Evolutionary conservation across 1,140 invertebrate genomes (phyloP), one percentile per base, ranked within the genome.

Genomic region (Antheraea pernyi): DNA sequence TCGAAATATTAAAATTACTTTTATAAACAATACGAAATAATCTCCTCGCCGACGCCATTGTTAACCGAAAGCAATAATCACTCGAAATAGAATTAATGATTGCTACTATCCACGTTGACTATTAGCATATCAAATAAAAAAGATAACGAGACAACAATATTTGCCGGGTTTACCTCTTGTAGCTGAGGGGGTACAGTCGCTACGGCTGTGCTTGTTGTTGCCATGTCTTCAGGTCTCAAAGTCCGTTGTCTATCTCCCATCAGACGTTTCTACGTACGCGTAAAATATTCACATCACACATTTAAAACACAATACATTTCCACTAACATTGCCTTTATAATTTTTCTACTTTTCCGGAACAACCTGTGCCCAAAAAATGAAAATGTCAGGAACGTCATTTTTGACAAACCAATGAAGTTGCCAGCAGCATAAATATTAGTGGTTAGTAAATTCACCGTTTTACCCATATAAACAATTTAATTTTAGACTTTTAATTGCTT

Each of bases 151-250:
- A 70, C 68, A 75, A 69, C 16, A 13, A 22, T 16, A 61, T 61
- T 67, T 42, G 36, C 22, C 18, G 80, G 75, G 71, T 59, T 80
- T 86, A 88, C 87, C 87, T 90, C 87, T 72, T 87, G 84, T 69
- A 84, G 66, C 69, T 84, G 88, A 46, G 88, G 78, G 16, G 85
- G 68, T 61, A 91, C 85, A 36, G 87, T 89, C 18, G 88, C 78
- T 22, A 89, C 85, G 30, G 89, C 86, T 3, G 89, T 84, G 71
- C 88, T 92, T 36, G 88, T 92, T 19, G 86, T 88, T 60, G 90
- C 88, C 88, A 91, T 91, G 7, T 89, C 86, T 80, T 91, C 83
- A 58, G 73, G 65, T 73, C 72, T 71, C 61, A 81, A 30, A 61
- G 63, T 68, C 58, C 73, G 69, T 63, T 76, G 75, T 60, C 84